Evolutionary conservation across 2,113 vertebrate genomes (phyloP).

Genomic region (Brevimyrus niger): DNA sequence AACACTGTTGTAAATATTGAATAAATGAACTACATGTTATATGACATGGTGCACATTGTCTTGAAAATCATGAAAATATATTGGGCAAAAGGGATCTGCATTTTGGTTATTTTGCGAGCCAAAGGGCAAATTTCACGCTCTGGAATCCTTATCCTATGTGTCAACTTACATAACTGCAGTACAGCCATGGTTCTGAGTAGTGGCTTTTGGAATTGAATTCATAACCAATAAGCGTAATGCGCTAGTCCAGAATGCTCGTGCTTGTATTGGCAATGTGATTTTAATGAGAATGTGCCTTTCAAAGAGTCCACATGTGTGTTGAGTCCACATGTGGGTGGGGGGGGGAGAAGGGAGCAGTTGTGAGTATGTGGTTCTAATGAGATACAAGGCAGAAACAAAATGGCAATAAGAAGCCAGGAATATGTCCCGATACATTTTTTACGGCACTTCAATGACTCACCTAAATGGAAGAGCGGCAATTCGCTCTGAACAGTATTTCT

Average conservation of each 20-base stretch:
- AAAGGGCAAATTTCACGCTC: not conserved
- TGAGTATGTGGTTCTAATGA: not conserved
- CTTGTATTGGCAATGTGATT: not conserved
- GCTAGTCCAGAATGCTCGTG: not conserved
- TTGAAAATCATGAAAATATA: not conserved
- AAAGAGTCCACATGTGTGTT: not conserved
- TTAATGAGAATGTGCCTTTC: not conserved
- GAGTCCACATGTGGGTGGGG: not conserved
- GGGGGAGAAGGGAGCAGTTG: too few relatives aligned
- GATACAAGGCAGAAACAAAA: not conserved
- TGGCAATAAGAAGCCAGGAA: not conserved
- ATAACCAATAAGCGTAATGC: not conserved
- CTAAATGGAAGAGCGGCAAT: not conserved
- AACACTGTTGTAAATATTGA: slow-evolving; percentile 14
- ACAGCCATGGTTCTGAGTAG: not conserved
- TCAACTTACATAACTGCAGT: not conserved
- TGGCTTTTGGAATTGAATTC: not conserved
- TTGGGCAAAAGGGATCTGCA: not conserved
- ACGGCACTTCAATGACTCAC: not conserved
- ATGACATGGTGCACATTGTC: not conserved
- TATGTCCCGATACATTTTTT: not conserved
- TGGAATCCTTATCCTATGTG: not conserved
- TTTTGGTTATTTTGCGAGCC: not conserved
- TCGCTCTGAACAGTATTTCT: not conserved
- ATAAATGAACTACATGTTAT: slow-evolving; percentile 5